Base-by-base conservation (phyloP, 2,888 invertebrate species). In the Epirrhoe alternata region DNA sequence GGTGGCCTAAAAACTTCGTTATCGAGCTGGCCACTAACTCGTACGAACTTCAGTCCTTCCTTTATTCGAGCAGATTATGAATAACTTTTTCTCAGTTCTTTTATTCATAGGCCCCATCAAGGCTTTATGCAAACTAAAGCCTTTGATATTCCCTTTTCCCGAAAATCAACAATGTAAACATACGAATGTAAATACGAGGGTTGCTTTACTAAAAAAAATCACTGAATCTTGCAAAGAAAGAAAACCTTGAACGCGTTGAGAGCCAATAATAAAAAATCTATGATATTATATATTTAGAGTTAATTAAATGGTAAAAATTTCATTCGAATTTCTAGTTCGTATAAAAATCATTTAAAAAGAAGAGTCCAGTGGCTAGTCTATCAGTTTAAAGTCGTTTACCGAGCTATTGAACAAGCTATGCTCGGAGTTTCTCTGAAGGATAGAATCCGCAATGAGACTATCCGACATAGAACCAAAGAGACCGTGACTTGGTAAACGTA, bases 41-140 rank as follows among this genome's bases (percentile, higher is more conserved):
- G n/a, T n/a, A n/a, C n/a, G n/a, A n/a, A n/a, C n/a, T n/a, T n/a
- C n/a, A n/a, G n/a, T n/a, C n/a, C 38, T 10, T 42, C 12, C 12
- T 42, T 42, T 68, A 59, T 69, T 42, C 60, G 56, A 71, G 64
- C 59, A 16, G 35, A 61, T 62, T 64, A 68, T 73, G 71, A 71
- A 73, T 71, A 73, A 66, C 60, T 51, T 56, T 66, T 73, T 61
- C 51, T 63, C 38, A 52, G 14, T 69, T 73, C 69, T 71, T 73
- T 73, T 73, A 71, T 73, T 71, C 73, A 71, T 69, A 63, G 68
- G 66, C 53, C 33, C 61, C 69, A 51, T 69, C 59, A 52, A 71
- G 61, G 55, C 54, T 52, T 65, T 63, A 64, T 66, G 65, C 61
- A 64, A 49, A 56, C 62, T n/a, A 8, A 53, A 59, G 38, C 53